Conservation (phyloP, 2,113 vertebrate genomes). For the Megaleporinus macrocephalus region DNA sequence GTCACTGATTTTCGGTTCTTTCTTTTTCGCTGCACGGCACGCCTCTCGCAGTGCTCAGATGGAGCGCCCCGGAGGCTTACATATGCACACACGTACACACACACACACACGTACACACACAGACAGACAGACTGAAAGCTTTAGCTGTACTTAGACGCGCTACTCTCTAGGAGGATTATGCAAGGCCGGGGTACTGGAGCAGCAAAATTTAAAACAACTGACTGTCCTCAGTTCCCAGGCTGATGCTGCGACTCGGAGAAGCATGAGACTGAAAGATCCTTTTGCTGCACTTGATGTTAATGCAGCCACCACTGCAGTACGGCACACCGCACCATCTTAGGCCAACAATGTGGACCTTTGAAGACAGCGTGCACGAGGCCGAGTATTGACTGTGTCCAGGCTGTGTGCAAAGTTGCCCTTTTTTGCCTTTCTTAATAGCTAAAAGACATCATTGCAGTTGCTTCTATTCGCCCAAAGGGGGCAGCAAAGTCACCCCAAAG, state of each 20-base stretch:
- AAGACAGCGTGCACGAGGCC: neutral
- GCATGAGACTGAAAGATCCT: neutral
- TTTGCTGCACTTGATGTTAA: neutral
- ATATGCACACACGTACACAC: slow-evolving; percentile 1
- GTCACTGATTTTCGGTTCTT: slow-evolving; percentile 22
- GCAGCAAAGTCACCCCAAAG: slow-evolving; percentile 64
- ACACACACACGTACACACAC: slow-evolving; percentile 40
- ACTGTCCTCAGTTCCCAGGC: slow-evolving; percentile 14
- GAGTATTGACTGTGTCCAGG: neutral
- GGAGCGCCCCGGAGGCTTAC: neutral
- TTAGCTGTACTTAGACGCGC: slow-evolving; percentile 4
- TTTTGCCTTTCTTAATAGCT: neutral
- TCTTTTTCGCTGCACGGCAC: neutral
- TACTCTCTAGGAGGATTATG: slow-evolving; percentile 31
- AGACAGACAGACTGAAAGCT: slow-evolving; percentile 25
- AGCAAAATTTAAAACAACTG: slow-evolving; percentile 31
- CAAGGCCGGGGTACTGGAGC: slow-evolving; percentile 13
- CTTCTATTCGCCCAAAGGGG: slow-evolving; percentile 65
- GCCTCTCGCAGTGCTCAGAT: neutral
- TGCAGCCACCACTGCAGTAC: neutral
- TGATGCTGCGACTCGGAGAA: neutral
- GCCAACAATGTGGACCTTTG: neutral
- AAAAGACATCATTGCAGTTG: slow-evolving; percentile 45
- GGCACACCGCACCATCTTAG: neutral
- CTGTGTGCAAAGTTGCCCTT: neutral